These are phyloP conservation scores for Drosophila rellima DNA, from an alignment of 2,888 invertebrate genomes.

Conservation along the genomic window DNA sequence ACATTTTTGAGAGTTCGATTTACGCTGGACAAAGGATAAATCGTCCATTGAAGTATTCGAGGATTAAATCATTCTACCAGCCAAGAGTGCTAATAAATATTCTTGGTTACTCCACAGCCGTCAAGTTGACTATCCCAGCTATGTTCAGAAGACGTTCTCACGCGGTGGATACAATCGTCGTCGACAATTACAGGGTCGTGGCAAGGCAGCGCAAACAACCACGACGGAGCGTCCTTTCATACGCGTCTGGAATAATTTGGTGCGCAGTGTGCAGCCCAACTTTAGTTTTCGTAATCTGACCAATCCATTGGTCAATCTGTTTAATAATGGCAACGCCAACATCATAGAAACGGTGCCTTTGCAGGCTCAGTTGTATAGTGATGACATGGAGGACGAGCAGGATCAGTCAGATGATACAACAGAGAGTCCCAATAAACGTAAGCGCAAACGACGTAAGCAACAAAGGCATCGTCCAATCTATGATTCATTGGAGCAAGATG, in stretches of 20 bases:
- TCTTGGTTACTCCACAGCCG: not conserved
- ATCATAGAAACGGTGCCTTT: conserved; percentile 69
- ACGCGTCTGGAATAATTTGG: conserved; percentile 76
- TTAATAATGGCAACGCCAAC: conserved; percentile 68
- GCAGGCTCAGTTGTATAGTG: conserved; percentile 15
- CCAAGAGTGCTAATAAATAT: too few species aligned
- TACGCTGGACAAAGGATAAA: too few species aligned
- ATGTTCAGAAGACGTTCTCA: conserved; percentile 12
- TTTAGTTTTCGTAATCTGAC: conserved; percentile 75
- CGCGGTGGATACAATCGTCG: conserved; percentile 45
- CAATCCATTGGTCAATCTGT: conserved; percentile 74
- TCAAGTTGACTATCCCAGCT: conserved; percentile 38
- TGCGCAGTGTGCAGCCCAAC: conserved; percentile 72
- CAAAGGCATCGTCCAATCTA: conserved; percentile 45
- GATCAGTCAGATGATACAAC: conserved; percentile 2
- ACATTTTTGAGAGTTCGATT: not conserved
- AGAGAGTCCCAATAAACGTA: conserved; percentile 50
- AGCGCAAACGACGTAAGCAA: conserved; percentile 64
- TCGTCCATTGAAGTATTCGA: not conserved
- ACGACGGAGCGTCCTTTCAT: conserved; percentile 69
- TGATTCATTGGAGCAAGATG: conserved; percentile 44
- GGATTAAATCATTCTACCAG: too few species aligned
- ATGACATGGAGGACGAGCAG: conserved; percentile 13
- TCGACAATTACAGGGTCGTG: conserved; percentile 20
- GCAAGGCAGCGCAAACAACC: conserved; percentile 34